phyloP scores from a whole-genome alignment of 2,888 invertebrate genomes.

The Epiperipatus broadwayi region DNA sequence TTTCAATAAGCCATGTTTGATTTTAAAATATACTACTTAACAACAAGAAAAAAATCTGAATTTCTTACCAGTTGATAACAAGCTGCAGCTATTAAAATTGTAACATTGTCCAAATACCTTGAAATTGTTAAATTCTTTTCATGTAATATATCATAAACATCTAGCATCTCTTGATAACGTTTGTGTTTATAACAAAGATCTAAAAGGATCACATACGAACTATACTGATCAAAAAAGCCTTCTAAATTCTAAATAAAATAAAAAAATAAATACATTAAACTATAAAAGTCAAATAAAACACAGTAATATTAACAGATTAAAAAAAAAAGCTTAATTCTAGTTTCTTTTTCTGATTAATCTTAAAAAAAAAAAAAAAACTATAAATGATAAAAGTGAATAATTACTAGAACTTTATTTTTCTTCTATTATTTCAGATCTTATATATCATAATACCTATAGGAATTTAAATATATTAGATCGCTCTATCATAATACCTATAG shows the following conservation, averaged over 20 bases:
- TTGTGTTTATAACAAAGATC: constrained; percentile 17
- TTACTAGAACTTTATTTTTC: too few species aligned
- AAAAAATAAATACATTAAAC: constrained; percentile 6
- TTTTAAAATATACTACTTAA: too few species aligned
- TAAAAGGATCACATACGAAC: constrained; percentile 17
- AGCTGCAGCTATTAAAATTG: constrained; percentile 16
- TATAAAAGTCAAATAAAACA: not conserved
- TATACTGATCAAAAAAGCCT: constrained; percentile 18
- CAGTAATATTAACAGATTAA: not conserved
- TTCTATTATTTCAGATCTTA: too few species aligned
- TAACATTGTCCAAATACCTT: constrained; percentile 16
- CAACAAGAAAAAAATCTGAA: not conserved
- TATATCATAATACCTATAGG: too few species aligned
- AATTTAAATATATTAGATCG: too few species aligned
- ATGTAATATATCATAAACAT: constrained; percentile 15
- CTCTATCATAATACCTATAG: too few species aligned
- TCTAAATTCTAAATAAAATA: constrained; percentile 12
- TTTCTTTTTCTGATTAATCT: too few species aligned
- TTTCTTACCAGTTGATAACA: constrained; percentile 17
- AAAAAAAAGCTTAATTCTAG: not conserved
- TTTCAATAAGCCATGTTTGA: too few species aligned
- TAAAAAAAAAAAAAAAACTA: too few species aligned
- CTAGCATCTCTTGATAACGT: constrained; percentile 16
- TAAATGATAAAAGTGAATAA: too few species aligned
- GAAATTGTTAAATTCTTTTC: constrained; percentile 13